A percentile compares a stretch with the other conserved stretches of the same genome.
Evolutionary conservation across 2,888 invertebrate genomes (phyloP).

Genomic region (Hypsopygia costalis): DNA sequence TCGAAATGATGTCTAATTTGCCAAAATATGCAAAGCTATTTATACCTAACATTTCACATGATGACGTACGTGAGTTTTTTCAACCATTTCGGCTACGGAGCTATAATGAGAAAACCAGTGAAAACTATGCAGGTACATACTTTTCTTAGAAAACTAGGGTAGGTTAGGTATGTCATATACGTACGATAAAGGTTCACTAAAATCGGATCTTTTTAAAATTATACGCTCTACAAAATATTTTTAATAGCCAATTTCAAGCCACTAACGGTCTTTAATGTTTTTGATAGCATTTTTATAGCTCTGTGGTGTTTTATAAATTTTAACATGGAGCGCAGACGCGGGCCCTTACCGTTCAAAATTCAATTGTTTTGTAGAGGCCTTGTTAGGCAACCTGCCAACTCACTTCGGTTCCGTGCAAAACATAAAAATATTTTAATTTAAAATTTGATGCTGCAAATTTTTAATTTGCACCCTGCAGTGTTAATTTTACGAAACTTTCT

Average conservation of each 20-base stretch:
- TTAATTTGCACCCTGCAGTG: not conserved
- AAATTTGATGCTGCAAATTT: not conserved
- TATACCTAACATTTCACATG: no score
- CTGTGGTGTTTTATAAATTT: not conserved
- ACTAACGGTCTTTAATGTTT: not conserved
- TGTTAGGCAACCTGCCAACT: slow-evolving; percentile 7
- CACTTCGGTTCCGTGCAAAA: not conserved
- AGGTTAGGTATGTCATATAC: no score
- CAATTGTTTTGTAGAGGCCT: slow-evolving; percentile 7
- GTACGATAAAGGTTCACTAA: no score
- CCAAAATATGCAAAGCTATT: no score
- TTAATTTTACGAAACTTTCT: no score
- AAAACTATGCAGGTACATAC: no score
- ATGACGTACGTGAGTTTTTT: no score
- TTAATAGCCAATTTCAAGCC: not conserved
- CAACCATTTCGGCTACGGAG: no score
- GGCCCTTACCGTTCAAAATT: slow-evolving; percentile 1
- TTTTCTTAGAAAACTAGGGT: no score
- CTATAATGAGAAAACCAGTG: no score
- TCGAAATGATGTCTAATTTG: no score
- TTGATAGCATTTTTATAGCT: not conserved
- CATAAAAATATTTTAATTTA: not conserved
- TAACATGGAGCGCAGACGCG: slow-evolving; percentile 1
- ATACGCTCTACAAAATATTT: not conserved
- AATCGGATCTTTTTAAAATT: no score